Base-by-base conservation (phyloP, 2,797 vertebrate genomes). In the Agapornis canus region DNA sequence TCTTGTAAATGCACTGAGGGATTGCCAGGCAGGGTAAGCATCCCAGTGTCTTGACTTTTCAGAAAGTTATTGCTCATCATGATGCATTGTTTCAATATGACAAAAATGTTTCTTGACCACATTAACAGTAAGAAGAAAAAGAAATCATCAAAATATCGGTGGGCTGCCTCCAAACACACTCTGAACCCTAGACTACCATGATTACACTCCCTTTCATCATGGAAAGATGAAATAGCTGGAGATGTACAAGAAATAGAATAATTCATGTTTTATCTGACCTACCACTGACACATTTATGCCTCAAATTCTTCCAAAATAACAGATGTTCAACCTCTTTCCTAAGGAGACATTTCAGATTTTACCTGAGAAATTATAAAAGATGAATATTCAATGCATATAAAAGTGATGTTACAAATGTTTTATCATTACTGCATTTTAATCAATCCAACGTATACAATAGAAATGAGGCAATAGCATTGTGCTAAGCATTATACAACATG, bases 1-100 rank as follows among this genome's bases (percentile, higher is more conserved):
- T 45, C 31, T 25, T 27, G 16, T 18, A 9, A 47, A 15, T 1
- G 18, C 9, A 14, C 13, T 2, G 0, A 11, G 59, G 42, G 11
- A 23, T 1, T 11, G 18, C 82, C 15, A 26, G 19, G 54, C 22
- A n/a, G 25, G 26, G 31, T 8, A 3, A 42, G 20, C 63, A 37
- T 9, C 25, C 51, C 59, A 11, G 60, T 2, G 7, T 32, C 54
- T 22, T 0, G 1, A 3, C 13, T 49, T 13, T 14, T 16, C 63
- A 29, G n/a, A 23, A 25, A 21, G 18, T 43, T 31, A 22, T 39
- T 42, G 23, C 32, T 31, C 1, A 0, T 22, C 45, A n/a, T 35
- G 21, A 16, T 21, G 23, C 16, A 1, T 14, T 5, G 13, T 6
- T 65, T 56, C 65, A 66, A 15, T n/a, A 19, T 4, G 6, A 35